Base-by-base conservation (phyloP, 2,113 vertebrate species). In the Aepyceros melampus region DNA sequence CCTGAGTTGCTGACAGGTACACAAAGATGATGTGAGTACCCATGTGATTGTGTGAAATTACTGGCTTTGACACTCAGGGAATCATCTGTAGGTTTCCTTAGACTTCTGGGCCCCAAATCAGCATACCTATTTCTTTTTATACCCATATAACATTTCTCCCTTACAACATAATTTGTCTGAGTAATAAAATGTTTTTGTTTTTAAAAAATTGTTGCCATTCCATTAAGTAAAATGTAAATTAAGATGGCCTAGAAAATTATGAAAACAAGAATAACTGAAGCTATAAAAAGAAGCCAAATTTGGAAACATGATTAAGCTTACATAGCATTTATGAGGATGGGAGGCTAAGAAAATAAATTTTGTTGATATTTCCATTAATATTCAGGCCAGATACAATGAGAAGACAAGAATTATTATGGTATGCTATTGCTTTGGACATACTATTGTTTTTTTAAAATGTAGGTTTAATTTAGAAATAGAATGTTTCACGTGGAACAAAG, bases 401-500 rank as follows among this genome's bases (percentile, higher is more conserved):
- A 82, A 81, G 56, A 89, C 76, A 94, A 60, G 53, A 19, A 2
- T 90, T 47, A 81, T 0, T 53, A 2, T 0, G 15, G 8, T 6
- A 33, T 56, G 15, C 33, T 25, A 29, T 31, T 89, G 25, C 53
- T 85, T n/a, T 78, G 36, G 49, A 53, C 96, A 91, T 43, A 60
- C 81, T 89, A 76, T 14, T 49, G 71, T 64, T 97, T 97, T 64
- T 64, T 97, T 91, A 60, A 53, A 95, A 62, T 16, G 86, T 21
- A 97, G 7, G 29, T 36, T 47, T 53, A 58, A 81, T 21, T 82
- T 94, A 76, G 56, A 94, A 88, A 33, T 64, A 53, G 23, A 56
- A 43, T 84, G 87, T 40, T 67, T 76, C 87, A 74, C 49, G 83
- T 56, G 40, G 36, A 98, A 95, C 25, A 81, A 74, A 97, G 64